A percentile compares a stretch with the other conserved stretches of the same genome.
phyloP scores from a whole-genome alignment of 2,113 vertebrate genomes.

The Myrmecophaga tridactyla region DNA sequence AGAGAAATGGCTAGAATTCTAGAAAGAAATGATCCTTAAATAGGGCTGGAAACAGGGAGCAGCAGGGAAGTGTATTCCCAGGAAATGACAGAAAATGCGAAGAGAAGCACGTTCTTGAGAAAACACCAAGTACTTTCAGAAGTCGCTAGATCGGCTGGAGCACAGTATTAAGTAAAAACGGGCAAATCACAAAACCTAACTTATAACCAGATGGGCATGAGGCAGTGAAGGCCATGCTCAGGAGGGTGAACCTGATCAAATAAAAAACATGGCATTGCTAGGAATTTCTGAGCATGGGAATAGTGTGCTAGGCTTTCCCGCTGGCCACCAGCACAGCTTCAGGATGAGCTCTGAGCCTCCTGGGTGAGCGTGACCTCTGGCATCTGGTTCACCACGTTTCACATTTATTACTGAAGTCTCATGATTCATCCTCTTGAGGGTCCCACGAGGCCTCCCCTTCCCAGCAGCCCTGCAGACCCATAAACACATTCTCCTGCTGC shows the following conservation, averaged over 20 bases:
- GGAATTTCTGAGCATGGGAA: background rate
- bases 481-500: background rate
- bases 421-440: conserved; percentile 56
- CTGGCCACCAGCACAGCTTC: conserved; percentile 52
- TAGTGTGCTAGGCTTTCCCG: background rate
- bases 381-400: conserved; percentile 6
- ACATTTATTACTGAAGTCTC: conserved; percentile 57
- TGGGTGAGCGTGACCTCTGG: conserved; percentile 54
- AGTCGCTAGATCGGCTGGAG: background rate
- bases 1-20: background rate
- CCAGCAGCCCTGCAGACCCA: conserved; percentile 36
- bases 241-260: background rate
- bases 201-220: too few relatives aligned
- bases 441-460: background rate
- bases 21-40: background rate
- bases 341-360: conserved; percentile 36
- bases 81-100: background rate
- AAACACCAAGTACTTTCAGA: background rate
- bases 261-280: background rate
- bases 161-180: background rate
- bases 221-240: background rate
- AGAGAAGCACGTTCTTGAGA: background rate
- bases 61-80: background rate
- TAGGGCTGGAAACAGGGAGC: background rate
- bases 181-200: background rate